phyloP scores from a whole-genome alignment of 2,888 invertebrate species.

The Ectobius pallidus region DNA sequence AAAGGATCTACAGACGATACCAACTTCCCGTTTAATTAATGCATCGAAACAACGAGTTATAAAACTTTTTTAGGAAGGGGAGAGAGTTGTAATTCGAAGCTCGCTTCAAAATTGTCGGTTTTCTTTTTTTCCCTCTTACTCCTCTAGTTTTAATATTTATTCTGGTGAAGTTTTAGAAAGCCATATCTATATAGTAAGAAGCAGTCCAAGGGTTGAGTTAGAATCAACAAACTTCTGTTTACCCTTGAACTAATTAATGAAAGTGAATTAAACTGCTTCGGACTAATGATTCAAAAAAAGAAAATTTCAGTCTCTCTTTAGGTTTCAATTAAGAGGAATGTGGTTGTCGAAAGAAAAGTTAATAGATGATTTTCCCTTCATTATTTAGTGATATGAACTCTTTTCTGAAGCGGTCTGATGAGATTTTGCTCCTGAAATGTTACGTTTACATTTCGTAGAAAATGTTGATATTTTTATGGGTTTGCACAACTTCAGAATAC shows the following conservation, averaged over 20 bases:
- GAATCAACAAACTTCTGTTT: conserved; percentile 15
- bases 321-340: too few species aligned
- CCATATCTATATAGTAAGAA: conserved; percentile 13
- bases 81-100: conserved; percentile 25
- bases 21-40: conserved; percentile 26
- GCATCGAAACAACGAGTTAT: background rate
- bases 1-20: too few species aligned
- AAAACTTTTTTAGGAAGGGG: background rate
- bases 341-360: too few species aligned
- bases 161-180: conserved; percentile 26
- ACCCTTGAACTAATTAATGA: conserved; percentile 27
- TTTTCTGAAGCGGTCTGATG: too few species aligned
- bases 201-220: background rate
- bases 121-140: background rate
- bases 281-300: conserved; percentile 7
- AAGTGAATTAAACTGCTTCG: conserved; percentile 1
- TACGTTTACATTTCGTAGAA: too few species aligned
- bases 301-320: too few species aligned
- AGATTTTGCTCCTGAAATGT: too few species aligned
- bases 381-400: too few species aligned
- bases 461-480: too few species aligned
- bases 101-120: conserved; percentile 27
- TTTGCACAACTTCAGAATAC: too few species aligned
- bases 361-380: too few species aligned
- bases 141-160: conserved; percentile 33